Evolutionary conservation across 2,113 vertebrate species (phyloP).

Genomic region (Oreamnos americanus): DNA sequence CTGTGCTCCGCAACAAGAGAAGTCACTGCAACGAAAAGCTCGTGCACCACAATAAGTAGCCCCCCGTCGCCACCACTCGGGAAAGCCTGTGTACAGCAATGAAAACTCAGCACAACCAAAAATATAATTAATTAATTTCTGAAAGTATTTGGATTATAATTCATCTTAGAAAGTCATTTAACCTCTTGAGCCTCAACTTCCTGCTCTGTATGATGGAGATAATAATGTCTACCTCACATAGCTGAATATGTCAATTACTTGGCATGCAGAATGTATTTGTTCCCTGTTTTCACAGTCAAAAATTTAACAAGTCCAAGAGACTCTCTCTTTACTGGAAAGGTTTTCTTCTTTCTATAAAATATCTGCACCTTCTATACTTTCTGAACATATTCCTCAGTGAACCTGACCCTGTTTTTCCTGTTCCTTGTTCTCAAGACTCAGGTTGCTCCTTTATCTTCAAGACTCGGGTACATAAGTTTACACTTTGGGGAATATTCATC

Average conservation of each 20-base stretch:
- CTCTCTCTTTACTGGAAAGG: neutral
- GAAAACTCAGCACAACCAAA: neutral
- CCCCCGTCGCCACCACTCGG: fast-evolving
- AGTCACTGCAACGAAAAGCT: neutral
- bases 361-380: neutral
- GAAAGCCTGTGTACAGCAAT: neutral
- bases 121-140: neutral
- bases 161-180: neutral
- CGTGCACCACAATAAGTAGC: fast-evolving
- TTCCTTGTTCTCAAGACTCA: neutral
- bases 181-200: neutral
- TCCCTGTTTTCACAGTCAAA: neutral
- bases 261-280: neutral
- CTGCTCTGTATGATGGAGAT: neutral
- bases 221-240: neutral
- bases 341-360: neutral
- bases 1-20: neutral
- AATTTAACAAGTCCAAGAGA: neutral
- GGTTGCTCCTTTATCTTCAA: neutral
- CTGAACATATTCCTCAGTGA: neutral
- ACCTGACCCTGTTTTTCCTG: neutral
- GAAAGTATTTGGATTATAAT: neutral
- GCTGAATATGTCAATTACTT: neutral
- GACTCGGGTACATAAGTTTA: neutral
- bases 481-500: neutral